Percentiles rank a stretch among this genome's conserved stretches.
Conservation (phyloP, 1,140 invertebrate species). For the Reticulitermes speratus region DNA sequence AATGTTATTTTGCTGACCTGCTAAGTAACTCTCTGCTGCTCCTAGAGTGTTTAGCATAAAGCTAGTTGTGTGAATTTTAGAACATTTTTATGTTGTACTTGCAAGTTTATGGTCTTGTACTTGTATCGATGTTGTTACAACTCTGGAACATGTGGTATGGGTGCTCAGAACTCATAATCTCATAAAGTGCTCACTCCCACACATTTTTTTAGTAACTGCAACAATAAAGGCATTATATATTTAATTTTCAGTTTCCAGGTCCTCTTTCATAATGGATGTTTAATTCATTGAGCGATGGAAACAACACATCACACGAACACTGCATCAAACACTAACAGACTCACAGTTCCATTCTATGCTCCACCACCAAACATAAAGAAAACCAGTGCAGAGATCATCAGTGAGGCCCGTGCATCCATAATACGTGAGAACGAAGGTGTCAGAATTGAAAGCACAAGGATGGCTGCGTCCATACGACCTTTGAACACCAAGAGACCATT, state of each 20-base stretch:
- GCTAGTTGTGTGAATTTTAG: too few relatives aligned
- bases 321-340: constrained; percentile 23
- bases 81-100: too few relatives aligned
- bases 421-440: constrained; percentile 35
- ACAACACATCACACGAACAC: constrained; percentile 21
- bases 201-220: too few relatives aligned
- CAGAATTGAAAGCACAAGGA: neutral
- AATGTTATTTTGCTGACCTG: too few relatives aligned
- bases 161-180: too few relatives aligned
- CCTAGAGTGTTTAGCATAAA: too few relatives aligned
- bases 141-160: too few relatives aligned
- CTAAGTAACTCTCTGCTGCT: too few relatives aligned
- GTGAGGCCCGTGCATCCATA: constrained; percentile 66
- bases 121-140: too few relatives aligned
- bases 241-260: neutral
- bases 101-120: too few relatives aligned
- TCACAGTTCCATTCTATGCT: constrained; percentile 46
- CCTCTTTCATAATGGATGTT: neutral
- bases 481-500: constrained; percentile 74
- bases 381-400: constrained; percentile 76
- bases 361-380: constrained; percentile 52
- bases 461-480: constrained; percentile 42
- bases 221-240: too few relatives aligned
- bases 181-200: too few relatives aligned
- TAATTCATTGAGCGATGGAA: constrained; percentile 21